These are phyloP conservation scores for Panurus biarmicus DNA, from an alignment of 2,113 vertebrate species.

Conservation along the genomic window DNA sequence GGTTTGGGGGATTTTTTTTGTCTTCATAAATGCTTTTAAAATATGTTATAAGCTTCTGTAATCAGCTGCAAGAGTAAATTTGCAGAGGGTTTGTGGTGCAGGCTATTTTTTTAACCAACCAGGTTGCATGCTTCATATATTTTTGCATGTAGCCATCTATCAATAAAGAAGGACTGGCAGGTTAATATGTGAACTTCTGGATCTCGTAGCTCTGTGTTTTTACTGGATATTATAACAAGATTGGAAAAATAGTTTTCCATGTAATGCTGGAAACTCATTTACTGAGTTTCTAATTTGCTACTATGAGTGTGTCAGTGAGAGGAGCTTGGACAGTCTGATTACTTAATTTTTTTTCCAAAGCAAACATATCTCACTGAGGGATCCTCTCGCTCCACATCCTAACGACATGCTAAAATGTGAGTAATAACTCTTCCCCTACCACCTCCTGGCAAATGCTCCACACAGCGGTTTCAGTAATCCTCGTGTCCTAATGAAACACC, in stretches of 20 bases:
- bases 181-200: slow-evolving; percentile 18
- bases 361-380: slow-evolving; percentile 26
- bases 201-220: background rate
- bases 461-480: slow-evolving; percentile 48
- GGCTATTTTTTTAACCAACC: background rate
- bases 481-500: slow-evolving; percentile 40
- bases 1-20: background rate
- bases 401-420: slow-evolving; percentile 47
- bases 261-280: slow-evolving; percentile 17
- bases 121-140: slow-evolving; percentile 10
- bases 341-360: slow-evolving; percentile 40
- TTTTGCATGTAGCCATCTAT: slow-evolving; percentile 6
- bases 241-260: slow-evolving; percentile 6
- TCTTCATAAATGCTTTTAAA: background rate
- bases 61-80: slow-evolving; percentile 1
- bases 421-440: slow-evolving; percentile 23
- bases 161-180: slow-evolving; percentile 36
- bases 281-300: background rate
- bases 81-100: background rate
- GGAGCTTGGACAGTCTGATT: background rate
- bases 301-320: slow-evolving; percentile 28
- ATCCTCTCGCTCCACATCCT: background rate
- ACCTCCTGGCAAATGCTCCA: slow-evolving; percentile 40
- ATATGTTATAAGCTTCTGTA: slow-evolving; percentile 6
- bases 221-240: background rate